Conservation (phyloP, 1,140 invertebrate species). For the Rhyzopertha dominica region DNA sequence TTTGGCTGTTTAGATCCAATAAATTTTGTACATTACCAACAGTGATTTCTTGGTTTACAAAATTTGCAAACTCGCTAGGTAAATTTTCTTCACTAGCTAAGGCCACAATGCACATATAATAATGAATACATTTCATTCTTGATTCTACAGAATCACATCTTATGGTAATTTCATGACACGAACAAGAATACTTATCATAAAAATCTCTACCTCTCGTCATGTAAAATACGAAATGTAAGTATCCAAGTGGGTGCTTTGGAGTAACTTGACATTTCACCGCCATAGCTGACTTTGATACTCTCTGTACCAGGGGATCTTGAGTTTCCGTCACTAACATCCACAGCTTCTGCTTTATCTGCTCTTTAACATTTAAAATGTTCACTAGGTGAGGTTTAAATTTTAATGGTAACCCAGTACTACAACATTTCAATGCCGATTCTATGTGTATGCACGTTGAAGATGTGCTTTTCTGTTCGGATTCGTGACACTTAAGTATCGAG, state of each 20-base stretch:
- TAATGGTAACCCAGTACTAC: conserved; percentile 54
- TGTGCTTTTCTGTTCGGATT: conserved; percentile 36
- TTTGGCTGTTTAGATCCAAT: conserved; percentile 4
- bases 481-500: conserved; percentile 55
- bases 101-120: conserved; percentile 73
- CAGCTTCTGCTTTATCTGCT: conserved; percentile 64
- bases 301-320: conserved; percentile 65
- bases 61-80: conserved; percentile 63
- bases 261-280: conserved; percentile 69
- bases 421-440: conserved; percentile 61
- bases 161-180: conserved; percentile 54
- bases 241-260: conserved; percentile 66
- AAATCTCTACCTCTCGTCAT: conserved; percentile 51
- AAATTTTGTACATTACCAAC: neutral
- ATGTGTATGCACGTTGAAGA: conserved; percentile 60
- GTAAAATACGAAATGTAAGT: conserved; percentile 68
- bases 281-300: conserved; percentile 72
- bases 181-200: conserved; percentile 61
- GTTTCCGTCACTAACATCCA: conserved; percentile 60
- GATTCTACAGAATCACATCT: conserved; percentile 6
- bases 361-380: conserved; percentile 58
- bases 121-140: conserved; percentile 52
- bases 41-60: conserved; percentile 53
- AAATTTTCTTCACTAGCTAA: conserved; percentile 70
- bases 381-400: conserved; percentile 62